phyloP scores from a whole-genome alignment of 2,797 vertebrate genomes.

The Ptychobarbus kaznakovi region DNA sequence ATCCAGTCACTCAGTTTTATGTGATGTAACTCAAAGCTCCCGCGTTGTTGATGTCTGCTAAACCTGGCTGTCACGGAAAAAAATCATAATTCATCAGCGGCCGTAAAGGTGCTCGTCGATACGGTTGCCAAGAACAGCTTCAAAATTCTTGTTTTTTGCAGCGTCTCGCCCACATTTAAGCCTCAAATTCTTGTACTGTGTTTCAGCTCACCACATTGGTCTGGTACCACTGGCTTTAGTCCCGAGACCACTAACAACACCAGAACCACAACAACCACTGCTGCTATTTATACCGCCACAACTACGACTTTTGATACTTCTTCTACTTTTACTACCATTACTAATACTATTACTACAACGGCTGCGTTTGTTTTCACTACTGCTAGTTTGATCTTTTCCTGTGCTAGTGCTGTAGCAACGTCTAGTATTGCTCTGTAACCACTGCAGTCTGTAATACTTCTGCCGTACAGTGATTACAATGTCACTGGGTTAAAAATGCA shows the following conservation, averaged over 20 bases:
- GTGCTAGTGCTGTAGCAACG: background rate
- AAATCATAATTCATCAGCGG: slow-evolving; percentile 49
- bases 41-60: slow-evolving; percentile 48
- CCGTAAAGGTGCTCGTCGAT: slow-evolving; percentile 42
- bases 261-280: slow-evolving; percentile 39
- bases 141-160: slow-evolving; percentile 46
- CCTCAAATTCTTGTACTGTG: slow-evolving; percentile 47
- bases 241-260: slow-evolving; percentile 30
- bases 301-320: slow-evolving; percentile 41
- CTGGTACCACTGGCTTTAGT: slow-evolving; percentile 38
- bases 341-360: slow-evolving; percentile 41
- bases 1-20: slow-evolving; percentile 50
- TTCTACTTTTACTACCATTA: slow-evolving; percentile 46
- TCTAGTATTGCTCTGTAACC: background rate
- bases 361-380: slow-evolving; percentile 15
- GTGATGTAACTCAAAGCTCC: slow-evolving; percentile 53
- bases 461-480: background rate
- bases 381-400: slow-evolving; percentile 2
- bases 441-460: background rate
- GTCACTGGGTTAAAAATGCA: background rate
- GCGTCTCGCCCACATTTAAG: slow-evolving; percentile 37
- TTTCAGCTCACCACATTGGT: slow-evolving; percentile 29
- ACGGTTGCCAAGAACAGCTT: slow-evolving; percentile 50
- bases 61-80: slow-evolving; percentile 38
- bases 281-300: slow-evolving; percentile 41